Conservation (phyloP, 2,113 vertebrate species). For the Triplophysa tibetana region DNA sequence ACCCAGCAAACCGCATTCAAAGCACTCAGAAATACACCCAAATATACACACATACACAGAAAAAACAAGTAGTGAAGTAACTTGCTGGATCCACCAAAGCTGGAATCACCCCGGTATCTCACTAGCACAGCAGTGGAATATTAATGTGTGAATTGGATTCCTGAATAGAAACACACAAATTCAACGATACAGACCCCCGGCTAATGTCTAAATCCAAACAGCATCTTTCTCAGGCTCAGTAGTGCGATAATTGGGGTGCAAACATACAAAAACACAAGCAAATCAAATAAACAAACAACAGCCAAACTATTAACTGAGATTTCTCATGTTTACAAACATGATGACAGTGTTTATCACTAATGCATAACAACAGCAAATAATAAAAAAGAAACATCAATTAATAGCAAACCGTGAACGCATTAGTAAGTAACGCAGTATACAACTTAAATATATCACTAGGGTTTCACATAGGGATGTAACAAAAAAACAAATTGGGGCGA, state of each 20-base stretch:
- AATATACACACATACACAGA: conserved; percentile 9
- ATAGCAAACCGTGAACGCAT: conserved; percentile 28
- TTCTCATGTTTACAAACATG: conserved; percentile 47
- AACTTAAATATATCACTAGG: conserved; percentile 51
- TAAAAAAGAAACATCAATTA: conserved; percentile 11
- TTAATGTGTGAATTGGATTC: conserved; percentile 41
- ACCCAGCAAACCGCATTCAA: conserved; percentile 34
- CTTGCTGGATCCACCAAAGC: conserved; percentile 30
- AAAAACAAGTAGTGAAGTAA: conserved; percentile 30
- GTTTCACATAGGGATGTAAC: conserved; percentile 31
- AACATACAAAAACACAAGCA: background rate
- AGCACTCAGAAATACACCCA: conserved; percentile 12
- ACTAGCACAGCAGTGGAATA: conserved; percentile 53
- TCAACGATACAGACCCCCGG: background rate
- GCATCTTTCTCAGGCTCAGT: conserved; percentile 27
- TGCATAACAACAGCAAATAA: conserved; percentile 21
- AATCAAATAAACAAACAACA: conserved; percentile 5
- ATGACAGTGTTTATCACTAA: conserved; percentile 49
- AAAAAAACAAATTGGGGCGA: conserved; percentile 24
- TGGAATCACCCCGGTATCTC: conserved; percentile 40
- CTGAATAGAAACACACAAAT: conserved; percentile 24
- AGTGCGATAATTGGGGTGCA: background rate
- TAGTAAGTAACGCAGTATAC: conserved; percentile 33
- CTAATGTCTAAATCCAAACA: conserved; percentile 23
- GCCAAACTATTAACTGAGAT: conserved; percentile 25